Evolutionary conservation across 2,797 vertebrate genomes (phyloP).

Genomic region (Coreius guichenoti): DNA sequence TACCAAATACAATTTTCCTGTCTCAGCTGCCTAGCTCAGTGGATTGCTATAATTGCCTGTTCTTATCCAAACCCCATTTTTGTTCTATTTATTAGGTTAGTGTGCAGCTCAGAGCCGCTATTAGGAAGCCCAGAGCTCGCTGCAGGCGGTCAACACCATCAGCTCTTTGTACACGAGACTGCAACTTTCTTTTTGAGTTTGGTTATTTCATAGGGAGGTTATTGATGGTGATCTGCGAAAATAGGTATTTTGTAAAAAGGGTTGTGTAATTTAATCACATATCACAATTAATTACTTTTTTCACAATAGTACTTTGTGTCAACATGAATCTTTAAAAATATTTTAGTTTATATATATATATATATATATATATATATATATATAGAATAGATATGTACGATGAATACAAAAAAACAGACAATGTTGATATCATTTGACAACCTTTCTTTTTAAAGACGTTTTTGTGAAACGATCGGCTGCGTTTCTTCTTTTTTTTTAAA

Average conservation of each 20-base stretch:
- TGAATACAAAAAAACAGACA: background rate
- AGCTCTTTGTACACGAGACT: conserved; percentile 30
- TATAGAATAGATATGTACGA: background rate
- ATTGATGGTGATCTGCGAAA: conserved; percentile 3
- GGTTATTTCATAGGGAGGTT: conserved; percentile 8
- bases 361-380: no score
- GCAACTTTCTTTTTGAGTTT: conserved; percentile 9
- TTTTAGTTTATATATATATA: background rate
- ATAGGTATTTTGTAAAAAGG: background rate
- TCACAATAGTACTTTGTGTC: background rate
- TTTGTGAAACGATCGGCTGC: background rate
- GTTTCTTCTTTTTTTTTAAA: background rate
- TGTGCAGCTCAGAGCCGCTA: conserved; percentile 42
- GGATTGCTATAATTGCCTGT: conserved; percentile 68
- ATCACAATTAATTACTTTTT: background rate
- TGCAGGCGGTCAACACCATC: conserved; percentile 33
- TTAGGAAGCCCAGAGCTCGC: conserved; percentile 40
- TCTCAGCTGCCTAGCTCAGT: conserved; percentile 76
- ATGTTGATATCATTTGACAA: background rate
- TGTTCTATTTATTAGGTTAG: conserved; percentile 63
- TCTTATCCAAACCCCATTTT: conserved; percentile 61
- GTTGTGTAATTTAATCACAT: background rate
- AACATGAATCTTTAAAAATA: no score
- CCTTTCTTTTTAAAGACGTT: background rate
- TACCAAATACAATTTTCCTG: conserved; percentile 83